Percentiles rank a stretch among this genome's conserved stretches.
Conservation (phyloP, 2,888 invertebrate species). For the Drosophila meridiana region DNA sequence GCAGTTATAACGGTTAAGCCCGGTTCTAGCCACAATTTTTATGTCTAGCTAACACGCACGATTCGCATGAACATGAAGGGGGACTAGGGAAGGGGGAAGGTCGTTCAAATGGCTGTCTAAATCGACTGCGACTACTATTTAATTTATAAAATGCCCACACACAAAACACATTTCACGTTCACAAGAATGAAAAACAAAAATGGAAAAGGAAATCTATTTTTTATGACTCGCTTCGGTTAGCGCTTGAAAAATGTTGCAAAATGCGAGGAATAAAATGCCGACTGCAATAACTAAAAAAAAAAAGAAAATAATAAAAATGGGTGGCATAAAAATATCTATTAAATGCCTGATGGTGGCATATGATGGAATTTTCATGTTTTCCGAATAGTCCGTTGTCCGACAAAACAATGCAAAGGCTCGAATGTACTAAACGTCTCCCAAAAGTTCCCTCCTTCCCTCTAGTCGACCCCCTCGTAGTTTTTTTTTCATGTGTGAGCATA, state of each 20-base stretch:
- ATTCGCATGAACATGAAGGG: conserved; percentile 14
- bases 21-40: conserved; percentile 65
- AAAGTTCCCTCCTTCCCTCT: not conserved
- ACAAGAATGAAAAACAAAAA: conserved; percentile 16
- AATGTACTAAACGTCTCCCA: not conserved
- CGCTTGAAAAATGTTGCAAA: conserved; percentile 58
- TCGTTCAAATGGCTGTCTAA: conserved; percentile 48
- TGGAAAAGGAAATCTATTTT: conserved; percentile 44
- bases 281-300: conserved; percentile 14
- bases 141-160: conserved; percentile 68
- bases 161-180: conserved; percentile 36
- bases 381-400: conserved; percentile 21
- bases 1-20: conserved; percentile 47
- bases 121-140: conserved; percentile 72
- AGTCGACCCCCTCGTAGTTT: not conserved
- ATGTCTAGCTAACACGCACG: conserved; percentile 72
- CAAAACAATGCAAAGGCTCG: conserved; percentile 13
- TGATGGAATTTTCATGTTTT: conserved; percentile 76
- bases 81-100: not conserved
- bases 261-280: conserved; percentile 19
- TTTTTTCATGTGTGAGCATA: conserved; percentile 1
- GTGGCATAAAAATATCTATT: conserved; percentile 51
- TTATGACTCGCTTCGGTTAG: conserved; percentile 45
- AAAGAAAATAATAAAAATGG: conserved; percentile 23
- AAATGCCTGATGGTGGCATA: conserved; percentile 56